phyloP scores from a whole-genome alignment of 2,888 invertebrate genomes.

The Acrobasis consociella region DNA sequence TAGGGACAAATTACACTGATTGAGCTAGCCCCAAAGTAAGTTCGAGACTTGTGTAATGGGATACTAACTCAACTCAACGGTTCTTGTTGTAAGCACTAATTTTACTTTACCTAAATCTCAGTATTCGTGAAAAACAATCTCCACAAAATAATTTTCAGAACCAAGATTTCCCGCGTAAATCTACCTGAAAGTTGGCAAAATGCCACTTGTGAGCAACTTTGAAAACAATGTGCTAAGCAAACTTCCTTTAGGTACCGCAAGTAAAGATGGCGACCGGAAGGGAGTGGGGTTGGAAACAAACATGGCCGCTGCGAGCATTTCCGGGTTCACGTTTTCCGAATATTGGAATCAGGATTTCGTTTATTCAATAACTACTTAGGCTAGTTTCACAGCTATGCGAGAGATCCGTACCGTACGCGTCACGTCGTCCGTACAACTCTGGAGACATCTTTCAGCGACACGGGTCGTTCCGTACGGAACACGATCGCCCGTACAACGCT shows the following conservation, averaged over 20 bases:
- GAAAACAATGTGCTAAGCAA: conserved; percentile 34
- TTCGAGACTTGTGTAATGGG: too few relatives aligned
- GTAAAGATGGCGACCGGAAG: conserved; percentile 30
- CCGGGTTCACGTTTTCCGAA: conserved; percentile 26
- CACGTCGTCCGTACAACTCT: too few relatives aligned
- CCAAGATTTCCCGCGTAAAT: conserved; percentile 12
- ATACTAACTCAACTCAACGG: too few relatives aligned
- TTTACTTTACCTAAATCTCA: not conserved
- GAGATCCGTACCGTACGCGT: too few relatives aligned
- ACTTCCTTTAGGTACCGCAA: conserved; percentile 28
- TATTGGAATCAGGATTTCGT: conserved; percentile 11
- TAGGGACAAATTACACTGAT: too few relatives aligned
- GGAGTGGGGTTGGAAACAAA: conserved; percentile 25
- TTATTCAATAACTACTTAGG: not conserved
- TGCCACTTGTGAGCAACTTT: conserved; percentile 32
- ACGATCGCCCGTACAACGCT: too few relatives aligned
- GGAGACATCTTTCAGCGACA: too few relatives aligned
- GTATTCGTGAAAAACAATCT: conserved; percentile 10
- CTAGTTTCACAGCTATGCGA: too few relatives aligned
- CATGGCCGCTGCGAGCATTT: conserved; percentile 29
- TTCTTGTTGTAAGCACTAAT: not conserved
- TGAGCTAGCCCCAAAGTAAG: too few relatives aligned
- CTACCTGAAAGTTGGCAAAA: conserved; percentile 28
- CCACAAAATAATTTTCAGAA: not conserved
- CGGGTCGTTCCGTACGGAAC: too few relatives aligned